Evolutionary conservation across 2,113 vertebrate species (phyloP).

Genomic region (Leucopsar rothschildi): DNA sequence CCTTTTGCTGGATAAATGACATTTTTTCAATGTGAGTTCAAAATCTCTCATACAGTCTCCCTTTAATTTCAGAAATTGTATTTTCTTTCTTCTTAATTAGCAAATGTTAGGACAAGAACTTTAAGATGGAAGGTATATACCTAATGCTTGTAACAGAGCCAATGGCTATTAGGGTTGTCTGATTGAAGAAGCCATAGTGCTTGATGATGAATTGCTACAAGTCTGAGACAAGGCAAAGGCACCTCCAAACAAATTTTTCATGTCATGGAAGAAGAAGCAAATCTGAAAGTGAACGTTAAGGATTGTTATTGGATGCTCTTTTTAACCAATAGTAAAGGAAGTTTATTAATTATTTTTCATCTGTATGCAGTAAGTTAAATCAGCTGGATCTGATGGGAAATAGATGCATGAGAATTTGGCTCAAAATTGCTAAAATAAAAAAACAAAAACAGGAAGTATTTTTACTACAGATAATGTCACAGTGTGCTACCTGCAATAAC

Average conservation of each 20-base stretch:
- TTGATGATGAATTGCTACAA: conserved; percentile 59
- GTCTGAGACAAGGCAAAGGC: conserved; percentile 35
- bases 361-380: neutral
- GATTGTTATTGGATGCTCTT: conserved; percentile 49
- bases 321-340: conserved; percentile 61
- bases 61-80: conserved; percentile 14
- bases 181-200: conserved; percentile 56
- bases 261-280: conserved; percentile 62
- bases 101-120: conserved; percentile 33
- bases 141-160: conserved; percentile 45
- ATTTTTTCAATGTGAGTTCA: neutral
- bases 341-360: conserved; percentile 58
- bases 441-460: neutral
- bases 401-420: neutral
- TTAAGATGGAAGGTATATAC: conserved; percentile 10
- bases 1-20: neutral
- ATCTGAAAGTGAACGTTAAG: conserved; percentile 30
- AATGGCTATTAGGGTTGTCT: conserved; percentile 34
- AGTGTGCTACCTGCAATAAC: neutral
- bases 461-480: neutral
- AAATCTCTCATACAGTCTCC: neutral
- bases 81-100: conserved; percentile 34
- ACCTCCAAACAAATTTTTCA: conserved; percentile 67
- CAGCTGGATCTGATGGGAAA: conserved; percentile 26
- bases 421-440: neutral